phyloP scores from a whole-genome alignment of 1,140 invertebrate genomes.

The Neodiprion virginianus region DNA sequence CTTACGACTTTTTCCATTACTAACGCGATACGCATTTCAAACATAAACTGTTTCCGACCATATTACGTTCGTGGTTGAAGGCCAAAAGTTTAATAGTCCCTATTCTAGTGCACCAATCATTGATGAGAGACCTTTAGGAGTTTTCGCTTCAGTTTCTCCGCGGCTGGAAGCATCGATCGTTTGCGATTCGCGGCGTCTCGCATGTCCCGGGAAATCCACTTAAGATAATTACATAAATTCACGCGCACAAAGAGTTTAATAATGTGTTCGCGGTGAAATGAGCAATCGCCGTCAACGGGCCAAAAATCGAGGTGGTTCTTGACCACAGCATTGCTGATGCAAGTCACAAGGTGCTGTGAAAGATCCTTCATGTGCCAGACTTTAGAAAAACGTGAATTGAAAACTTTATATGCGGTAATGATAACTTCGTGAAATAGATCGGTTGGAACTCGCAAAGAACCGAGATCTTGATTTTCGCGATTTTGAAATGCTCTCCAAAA shows the following conservation, averaged over 20 bases:
- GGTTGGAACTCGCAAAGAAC: slow-evolving; percentile 15
- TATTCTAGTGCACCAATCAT: no score
- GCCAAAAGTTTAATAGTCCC: no score
- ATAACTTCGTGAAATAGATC: slow-evolving; percentile 13
- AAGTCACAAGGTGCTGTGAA: not conserved
- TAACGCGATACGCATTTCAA: no score
- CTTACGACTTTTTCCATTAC: no score
- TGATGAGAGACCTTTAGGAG: slow-evolving; percentile 14
- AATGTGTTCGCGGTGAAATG: slow-evolving; percentile 14
- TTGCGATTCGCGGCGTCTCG: slow-evolving; percentile 15
- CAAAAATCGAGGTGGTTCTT: slow-evolving; percentile 13
- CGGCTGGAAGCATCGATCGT: not conserved
- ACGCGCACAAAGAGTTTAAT: slow-evolving; percentile 11
- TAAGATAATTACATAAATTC: slow-evolving; percentile 6
- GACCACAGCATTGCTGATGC: slow-evolving; percentile 3
- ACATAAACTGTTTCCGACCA: no score
- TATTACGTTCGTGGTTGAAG: no score
- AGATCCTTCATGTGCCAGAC: no score
- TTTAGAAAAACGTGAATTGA: not conserved
- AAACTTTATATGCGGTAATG: slow-evolving; percentile 16
- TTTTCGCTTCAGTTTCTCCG: slow-evolving; percentile 19
- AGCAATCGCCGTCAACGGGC: slow-evolving; percentile 9
- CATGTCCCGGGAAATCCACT: slow-evolving; percentile 16
- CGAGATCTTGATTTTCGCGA: slow-evolving; percentile 14
- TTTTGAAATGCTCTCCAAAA: slow-evolving; percentile 22